These are phyloP conservation scores for Psammodynastes pulverulentus DNA, from an alignment of 2,113 vertebrate genomes.

Conservation along the genomic window DNA sequence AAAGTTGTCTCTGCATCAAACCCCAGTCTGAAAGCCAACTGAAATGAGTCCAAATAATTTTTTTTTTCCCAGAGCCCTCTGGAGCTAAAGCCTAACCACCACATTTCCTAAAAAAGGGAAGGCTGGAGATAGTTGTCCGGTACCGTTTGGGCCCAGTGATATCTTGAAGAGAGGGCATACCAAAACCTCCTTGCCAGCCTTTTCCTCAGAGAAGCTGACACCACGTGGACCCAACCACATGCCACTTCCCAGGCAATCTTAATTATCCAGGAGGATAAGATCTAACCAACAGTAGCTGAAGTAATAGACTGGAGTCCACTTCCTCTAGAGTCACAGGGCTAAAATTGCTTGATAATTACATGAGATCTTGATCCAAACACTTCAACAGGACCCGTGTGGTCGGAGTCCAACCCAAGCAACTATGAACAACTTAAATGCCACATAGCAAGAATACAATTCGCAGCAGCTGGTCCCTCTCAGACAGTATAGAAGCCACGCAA, in stretches of 20 bases:
- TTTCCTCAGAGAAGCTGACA: neutral
- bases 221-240: neutral
- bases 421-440: neutral
- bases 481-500: neutral
- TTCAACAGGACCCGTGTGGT: neutral
- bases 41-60: neutral
- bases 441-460: neutral
- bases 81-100: neutral
- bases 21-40: neutral
- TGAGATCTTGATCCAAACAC: neutral
- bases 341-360: neutral
- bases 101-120: neutral
- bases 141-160: neutral
- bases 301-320: no score
- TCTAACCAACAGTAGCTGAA: no score
- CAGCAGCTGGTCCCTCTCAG: neutral
- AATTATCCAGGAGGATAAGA: no score
- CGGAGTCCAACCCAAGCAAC: neutral
- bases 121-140: neutral
- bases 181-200: neutral
- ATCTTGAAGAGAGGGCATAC: neutral
- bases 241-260: no score
- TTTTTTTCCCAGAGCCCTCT: neutral
- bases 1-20: neutral
- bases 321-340: no score